These are phyloP conservation scores for Polia nebulosa DNA, from an alignment of 2,888 invertebrate genomes.

Conservation along the genomic window DNA sequence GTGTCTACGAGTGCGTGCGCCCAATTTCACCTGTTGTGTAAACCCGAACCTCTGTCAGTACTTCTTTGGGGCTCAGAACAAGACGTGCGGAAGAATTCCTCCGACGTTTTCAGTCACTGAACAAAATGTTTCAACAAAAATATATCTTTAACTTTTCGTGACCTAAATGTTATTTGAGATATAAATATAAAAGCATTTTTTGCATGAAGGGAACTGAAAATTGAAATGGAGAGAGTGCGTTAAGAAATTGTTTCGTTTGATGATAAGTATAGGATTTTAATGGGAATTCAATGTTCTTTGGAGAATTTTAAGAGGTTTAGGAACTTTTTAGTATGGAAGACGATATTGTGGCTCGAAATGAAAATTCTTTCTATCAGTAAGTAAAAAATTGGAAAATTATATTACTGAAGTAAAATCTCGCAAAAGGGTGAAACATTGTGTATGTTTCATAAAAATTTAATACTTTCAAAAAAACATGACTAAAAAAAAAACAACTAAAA, in stretches of 20 bases:
- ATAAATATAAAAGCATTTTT: conserved; percentile 19
- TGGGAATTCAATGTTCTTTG: not conserved
- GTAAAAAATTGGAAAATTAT: too few species aligned
- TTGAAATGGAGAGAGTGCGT: conserved; percentile 4
- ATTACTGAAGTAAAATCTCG: too few species aligned
- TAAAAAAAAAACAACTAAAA: too few species aligned
- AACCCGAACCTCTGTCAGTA: not conserved
- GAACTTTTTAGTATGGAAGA: too few species aligned
- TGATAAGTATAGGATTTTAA: conserved; percentile 1
- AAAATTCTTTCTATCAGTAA: too few species aligned
- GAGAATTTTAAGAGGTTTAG: not conserved
- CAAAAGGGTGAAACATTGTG: too few species aligned
- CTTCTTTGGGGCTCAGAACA: not conserved
- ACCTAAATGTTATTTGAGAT: conserved; percentile 37
- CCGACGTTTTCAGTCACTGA: conserved; percentile 39
- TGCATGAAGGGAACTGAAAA: conserved; percentile 21
- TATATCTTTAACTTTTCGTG: conserved; percentile 31
- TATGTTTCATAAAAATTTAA: too few species aligned
- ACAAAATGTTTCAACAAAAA: conserved; percentile 41
- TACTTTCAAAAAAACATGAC: too few species aligned
- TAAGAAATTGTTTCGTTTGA: conserved; percentile 8
- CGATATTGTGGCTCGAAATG: too few species aligned
- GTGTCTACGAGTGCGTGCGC: not conserved
- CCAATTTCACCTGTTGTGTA: not conserved
- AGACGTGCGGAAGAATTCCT: conserved; percentile 47